Evolutionary conservation across 2,797 vertebrate genomes (phyloP).

Genomic region (Syngnathus rostellatus): DNA sequence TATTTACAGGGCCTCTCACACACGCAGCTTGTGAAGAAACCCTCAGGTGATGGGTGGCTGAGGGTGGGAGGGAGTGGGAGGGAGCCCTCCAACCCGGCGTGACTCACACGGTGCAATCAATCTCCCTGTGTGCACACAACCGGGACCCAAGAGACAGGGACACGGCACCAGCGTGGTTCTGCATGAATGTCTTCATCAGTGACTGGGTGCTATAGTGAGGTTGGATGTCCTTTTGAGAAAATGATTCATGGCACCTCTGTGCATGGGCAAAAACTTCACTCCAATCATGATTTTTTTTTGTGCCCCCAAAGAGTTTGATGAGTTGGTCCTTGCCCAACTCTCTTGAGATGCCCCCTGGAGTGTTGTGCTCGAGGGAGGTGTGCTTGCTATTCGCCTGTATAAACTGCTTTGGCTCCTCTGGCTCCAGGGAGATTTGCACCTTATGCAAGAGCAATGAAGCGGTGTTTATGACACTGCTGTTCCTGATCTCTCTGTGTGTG

Average conservation of each 20-base stretch:
- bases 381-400: conserved; percentile 33
- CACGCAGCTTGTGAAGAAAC: conserved; percentile 38
- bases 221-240: conserved; percentile 18
- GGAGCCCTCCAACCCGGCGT: conserved; percentile 42
- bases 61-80: conserved; percentile 16
- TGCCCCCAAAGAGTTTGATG: neutral
- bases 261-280: conserved; percentile 11
- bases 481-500: conserved; percentile 7
- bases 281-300: conserved; percentile 4
- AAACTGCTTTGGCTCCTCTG: conserved; percentile 48
- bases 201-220: conserved; percentile 23
- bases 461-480: conserved; percentile 33
- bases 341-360: conserved; percentile 32
- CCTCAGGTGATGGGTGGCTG: conserved; percentile 43
- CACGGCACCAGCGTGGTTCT: conserved; percentile 23
- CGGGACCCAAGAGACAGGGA: conserved; percentile 25
- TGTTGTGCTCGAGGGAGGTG: conserved; percentile 33
- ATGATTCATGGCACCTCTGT: conserved; percentile 19
- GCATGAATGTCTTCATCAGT: conserved; percentile 35
- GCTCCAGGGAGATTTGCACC: conserved; percentile 50
- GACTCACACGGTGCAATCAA: conserved; percentile 54
- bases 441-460: conserved; percentile 42
- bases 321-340: neutral
- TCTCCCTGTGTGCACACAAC: conserved; percentile 40
- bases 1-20: conserved; percentile 13